These are phyloP conservation scores for Sakesphorus luctuosus DNA, from an alignment of 2,113 vertebrate species.

Conservation along the genomic window DNA sequence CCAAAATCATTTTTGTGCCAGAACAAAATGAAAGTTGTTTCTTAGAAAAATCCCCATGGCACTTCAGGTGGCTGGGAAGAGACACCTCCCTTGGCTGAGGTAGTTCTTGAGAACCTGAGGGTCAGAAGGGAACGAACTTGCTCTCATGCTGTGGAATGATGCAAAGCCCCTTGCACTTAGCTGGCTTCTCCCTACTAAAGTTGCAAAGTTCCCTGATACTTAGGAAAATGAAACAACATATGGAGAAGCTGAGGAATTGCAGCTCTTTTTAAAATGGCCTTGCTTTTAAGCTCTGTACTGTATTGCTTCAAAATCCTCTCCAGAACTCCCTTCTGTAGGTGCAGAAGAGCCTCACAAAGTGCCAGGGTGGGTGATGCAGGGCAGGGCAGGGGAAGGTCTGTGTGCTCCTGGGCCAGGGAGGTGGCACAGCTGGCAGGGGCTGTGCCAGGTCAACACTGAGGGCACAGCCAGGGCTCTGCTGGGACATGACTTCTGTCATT, in stretches of 20 bases:
- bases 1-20: background rate
- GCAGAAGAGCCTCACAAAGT: background rate
- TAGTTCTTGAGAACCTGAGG: background rate
- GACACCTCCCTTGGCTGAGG: background rate
- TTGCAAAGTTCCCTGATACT: background rate
- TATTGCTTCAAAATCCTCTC: background rate
- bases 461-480: slow-evolving; percentile 59
- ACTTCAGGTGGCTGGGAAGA: background rate
- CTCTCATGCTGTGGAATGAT: background rate
- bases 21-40: background rate
- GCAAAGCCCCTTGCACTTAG: background rate
- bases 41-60: background rate
- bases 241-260: background rate
- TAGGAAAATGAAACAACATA: background rate
- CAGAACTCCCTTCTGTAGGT: background rate
- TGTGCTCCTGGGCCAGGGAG: background rate
- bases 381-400: background rate
- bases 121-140: background rate
- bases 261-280: background rate
- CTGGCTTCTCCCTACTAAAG: background rate
- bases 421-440: slow-evolving; percentile 18
- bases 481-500: slow-evolving; percentile 51
- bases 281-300: background rate
- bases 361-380: background rate
- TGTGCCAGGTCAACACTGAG: slow-evolving; percentile 18